phyloP scores from a whole-genome alignment of 2,797 vertebrate species.

The Liparis tanakae region DNA sequence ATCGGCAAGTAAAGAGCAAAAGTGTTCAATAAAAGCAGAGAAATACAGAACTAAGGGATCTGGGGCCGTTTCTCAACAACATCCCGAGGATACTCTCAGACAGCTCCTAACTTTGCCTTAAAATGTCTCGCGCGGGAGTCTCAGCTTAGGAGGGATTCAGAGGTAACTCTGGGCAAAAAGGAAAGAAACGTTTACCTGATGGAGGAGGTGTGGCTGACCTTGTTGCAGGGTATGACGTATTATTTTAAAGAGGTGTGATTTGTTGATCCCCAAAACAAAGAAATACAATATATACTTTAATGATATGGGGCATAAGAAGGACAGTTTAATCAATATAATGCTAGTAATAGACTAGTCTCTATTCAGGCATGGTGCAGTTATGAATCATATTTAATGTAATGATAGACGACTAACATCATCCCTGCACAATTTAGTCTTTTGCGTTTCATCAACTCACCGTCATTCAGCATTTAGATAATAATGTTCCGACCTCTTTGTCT shows the following conservation, averaged over 20 bases:
- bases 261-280: not conserved
- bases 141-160: too few relatives aligned
- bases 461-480: too few relatives aligned
- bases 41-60: not conserved
- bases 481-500: too few relatives aligned
- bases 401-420: not conserved
- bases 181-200: not conserved
- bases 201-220: not conserved
- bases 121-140: too few relatives aligned
- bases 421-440: too few relatives aligned
- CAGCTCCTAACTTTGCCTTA: not conserved
- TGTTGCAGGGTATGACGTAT: not conserved
- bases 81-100: not conserved
- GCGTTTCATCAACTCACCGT: too few relatives aligned
- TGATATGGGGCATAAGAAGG: not conserved
- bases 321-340: not conserved
- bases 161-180: not conserved
- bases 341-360: not conserved
- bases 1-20: not conserved
- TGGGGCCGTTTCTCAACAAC: not conserved
- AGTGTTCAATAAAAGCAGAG: conserved; percentile 16
- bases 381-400: not conserved
- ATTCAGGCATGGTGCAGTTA: not conserved
- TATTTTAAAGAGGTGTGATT: not conserved
- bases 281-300: not conserved